A percentile compares a stretch with the other conserved stretches of the same genome.
These are phyloP conservation scores for Amblyjoppa proteus DNA, from an alignment of 2,888 invertebrate genomes.

Conservation along the genomic window DNA sequence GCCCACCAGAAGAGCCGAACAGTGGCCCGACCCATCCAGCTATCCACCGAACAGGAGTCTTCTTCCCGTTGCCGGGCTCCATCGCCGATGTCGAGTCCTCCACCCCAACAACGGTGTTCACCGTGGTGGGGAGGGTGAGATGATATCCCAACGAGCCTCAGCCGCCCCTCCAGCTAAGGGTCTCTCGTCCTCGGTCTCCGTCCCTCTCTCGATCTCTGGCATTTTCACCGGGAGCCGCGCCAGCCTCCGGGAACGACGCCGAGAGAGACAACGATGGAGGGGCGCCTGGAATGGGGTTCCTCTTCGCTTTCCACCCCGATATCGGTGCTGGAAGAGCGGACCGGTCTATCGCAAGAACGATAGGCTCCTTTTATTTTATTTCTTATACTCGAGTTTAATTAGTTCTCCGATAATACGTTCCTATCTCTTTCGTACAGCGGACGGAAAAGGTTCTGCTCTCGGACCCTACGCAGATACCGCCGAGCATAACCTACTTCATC, in stretches of 20 bases:
- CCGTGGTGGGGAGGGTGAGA: constrained; percentile 25
- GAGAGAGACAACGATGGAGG: constrained; percentile 39
- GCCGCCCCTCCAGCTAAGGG: constrained; percentile 34
- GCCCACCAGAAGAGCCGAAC: constrained; percentile 73
- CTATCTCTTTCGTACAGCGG: constrained; percentile 77
- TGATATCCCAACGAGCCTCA: constrained; percentile 23
- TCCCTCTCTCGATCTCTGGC: constrained; percentile 43
- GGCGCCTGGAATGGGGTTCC: constrained; percentile 1
- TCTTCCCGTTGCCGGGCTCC: constrained; percentile 10
- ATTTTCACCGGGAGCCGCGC: constrained; percentile 35
- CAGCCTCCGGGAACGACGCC: constrained; percentile 25
- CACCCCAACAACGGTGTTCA: constrained; percentile 40
- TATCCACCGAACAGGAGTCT: constrained; percentile 23
- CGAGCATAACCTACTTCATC: constrained; percentile 43
- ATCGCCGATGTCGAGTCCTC: constrained; percentile 1
- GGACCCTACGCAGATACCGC: constrained; percentile 28
- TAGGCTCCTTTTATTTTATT: constrained; percentile 81
- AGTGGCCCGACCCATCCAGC: constrained; percentile 39
- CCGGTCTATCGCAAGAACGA: constrained; percentile 77
- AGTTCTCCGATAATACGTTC: constrained; percentile 81
- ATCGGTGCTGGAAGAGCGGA: constrained; percentile 61
- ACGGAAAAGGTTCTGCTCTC: constrained; percentile 65
- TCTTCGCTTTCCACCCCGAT: constrained; percentile 62
- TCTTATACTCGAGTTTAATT: constrained; percentile 83
- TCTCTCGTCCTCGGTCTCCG: constrained; percentile 20